Evolutionary conservation across 2,888 invertebrate species (phyloP).

Genomic region (Doris montereyensis): DNA sequence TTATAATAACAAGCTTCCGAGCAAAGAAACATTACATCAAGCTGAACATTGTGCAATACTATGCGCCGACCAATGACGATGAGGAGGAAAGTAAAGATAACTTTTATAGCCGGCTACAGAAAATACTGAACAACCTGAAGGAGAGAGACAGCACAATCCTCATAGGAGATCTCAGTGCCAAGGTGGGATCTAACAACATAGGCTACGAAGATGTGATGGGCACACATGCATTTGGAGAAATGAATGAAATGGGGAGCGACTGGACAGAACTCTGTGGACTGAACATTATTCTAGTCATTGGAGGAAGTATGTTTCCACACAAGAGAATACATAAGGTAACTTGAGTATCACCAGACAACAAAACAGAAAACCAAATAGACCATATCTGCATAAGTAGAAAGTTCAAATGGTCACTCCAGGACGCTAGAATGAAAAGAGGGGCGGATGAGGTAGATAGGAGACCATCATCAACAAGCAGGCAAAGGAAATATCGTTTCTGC

Average conservation of each 20-base stretch:
- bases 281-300: background rate
- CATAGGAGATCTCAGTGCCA: background rate
- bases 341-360: background rate
- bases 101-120: background rate
- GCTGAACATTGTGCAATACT: background rate
- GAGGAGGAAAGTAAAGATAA: background rate
- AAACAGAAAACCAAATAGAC: background rate
- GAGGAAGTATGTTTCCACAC: background rate
- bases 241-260: background rate
- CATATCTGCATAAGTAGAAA: background rate
- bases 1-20: too few relatives aligned
- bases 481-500: too few relatives aligned
- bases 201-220: background rate
- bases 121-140: background rate
- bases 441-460: too few relatives aligned
- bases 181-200: background rate
- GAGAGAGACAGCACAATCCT: background rate
- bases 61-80: background rate
- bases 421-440: background rate
- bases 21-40: too few relatives aligned
- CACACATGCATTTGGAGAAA: background rate
- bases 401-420: background rate
- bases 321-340: background rate
- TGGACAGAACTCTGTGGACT: too few relatives aligned
- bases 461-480: too few relatives aligned